These are phyloP conservation scores for Megalopta genalis DNA, from an alignment of 1,140 invertebrate species.

Conservation along the genomic window DNA sequence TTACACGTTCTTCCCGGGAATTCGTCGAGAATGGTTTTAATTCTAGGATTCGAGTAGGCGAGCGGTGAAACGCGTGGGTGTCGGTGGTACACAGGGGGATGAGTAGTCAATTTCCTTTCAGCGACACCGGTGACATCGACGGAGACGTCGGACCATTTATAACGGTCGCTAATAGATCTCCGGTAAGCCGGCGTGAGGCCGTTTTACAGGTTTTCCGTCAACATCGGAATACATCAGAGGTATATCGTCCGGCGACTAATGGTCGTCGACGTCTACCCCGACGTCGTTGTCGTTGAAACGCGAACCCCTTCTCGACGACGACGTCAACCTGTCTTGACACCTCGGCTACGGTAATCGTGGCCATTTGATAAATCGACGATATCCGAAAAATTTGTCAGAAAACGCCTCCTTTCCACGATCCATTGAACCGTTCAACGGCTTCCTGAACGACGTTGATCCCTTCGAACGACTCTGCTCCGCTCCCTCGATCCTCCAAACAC, in stretches of 20 bases:
- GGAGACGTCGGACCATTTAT: slow-evolving; percentile 76
- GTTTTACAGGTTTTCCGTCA: slow-evolving; percentile 78
- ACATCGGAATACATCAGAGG: slow-evolving; percentile 72
- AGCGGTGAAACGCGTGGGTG: slow-evolving; percentile 56
- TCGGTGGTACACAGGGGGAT: slow-evolving; percentile 54
- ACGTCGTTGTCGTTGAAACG: slow-evolving; percentile 55
- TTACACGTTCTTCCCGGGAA: too few species aligned
- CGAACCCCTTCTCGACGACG: slow-evolving; percentile 42
- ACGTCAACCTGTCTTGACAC: slow-evolving; percentile 53
- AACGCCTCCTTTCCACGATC: slow-evolving; percentile 47
- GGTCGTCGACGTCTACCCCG: slow-evolving; percentile 64
- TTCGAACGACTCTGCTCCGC: neutral
- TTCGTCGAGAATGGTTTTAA: too few species aligned
- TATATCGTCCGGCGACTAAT: slow-evolving; percentile 69
- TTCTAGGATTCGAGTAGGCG: slow-evolving; percentile 24
- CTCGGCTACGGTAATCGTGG: slow-evolving; percentile 68
- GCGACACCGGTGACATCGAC: slow-evolving; percentile 70
- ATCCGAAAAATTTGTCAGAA: slow-evolving; percentile 75
- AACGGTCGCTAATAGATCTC: slow-evolving; percentile 74
- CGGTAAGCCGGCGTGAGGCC: slow-evolving; percentile 62
- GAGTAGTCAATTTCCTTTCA: slow-evolving; percentile 76
- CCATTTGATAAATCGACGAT: slow-evolving; percentile 71
- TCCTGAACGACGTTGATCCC: slow-evolving; percentile 1
- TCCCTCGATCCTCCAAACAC: neutral
- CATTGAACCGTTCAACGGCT: slow-evolving; percentile 53